These are phyloP conservation scores for Diorhabda carinulata DNA, from an alignment of 1,140 invertebrate genomes.

Conservation along the genomic window DNA sequence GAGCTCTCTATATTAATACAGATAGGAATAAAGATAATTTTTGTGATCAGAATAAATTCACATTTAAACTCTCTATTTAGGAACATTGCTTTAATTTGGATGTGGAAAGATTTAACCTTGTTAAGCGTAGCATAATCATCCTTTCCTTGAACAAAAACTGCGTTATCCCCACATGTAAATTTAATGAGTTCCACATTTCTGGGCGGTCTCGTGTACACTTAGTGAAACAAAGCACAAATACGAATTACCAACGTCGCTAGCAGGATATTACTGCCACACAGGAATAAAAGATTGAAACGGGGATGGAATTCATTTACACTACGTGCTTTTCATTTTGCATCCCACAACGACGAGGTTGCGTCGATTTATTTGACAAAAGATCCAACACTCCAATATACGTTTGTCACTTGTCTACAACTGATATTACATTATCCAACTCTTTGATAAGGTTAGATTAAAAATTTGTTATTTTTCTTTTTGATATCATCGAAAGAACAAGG, in stretches of 20 bases:
- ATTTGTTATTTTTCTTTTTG: neutral
- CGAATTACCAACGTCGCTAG: constrained; percentile 22
- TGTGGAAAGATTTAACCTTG: neutral
- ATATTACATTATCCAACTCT: neutral
- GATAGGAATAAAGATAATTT: no score
- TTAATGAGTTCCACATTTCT: constrained; percentile 14
- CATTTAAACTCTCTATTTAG: no score
- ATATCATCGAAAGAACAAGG: neutral
- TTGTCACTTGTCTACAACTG: neutral
- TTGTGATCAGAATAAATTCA: no score
- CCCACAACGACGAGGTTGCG: neutral
- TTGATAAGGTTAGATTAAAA: neutral
- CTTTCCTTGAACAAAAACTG: constrained; percentile 20
- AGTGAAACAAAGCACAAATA: constrained; percentile 27
- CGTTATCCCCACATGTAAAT: constrained; percentile 17
- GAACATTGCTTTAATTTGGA: no score
- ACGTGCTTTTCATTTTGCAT: constrained; percentile 14
- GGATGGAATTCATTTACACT: constrained; percentile 20
- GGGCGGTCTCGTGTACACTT: constrained; percentile 9
- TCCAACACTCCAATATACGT: neutral
- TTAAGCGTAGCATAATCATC: neutral
- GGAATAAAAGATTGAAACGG: constrained; percentile 28
- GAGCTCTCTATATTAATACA: no score
- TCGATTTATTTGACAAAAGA: constrained; percentile 6
- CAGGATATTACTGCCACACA: constrained; percentile 21